Evolutionary conservation across 2,797 vertebrate genomes (phyloP).

Genomic region (Hemitrygon akajei): DNA sequence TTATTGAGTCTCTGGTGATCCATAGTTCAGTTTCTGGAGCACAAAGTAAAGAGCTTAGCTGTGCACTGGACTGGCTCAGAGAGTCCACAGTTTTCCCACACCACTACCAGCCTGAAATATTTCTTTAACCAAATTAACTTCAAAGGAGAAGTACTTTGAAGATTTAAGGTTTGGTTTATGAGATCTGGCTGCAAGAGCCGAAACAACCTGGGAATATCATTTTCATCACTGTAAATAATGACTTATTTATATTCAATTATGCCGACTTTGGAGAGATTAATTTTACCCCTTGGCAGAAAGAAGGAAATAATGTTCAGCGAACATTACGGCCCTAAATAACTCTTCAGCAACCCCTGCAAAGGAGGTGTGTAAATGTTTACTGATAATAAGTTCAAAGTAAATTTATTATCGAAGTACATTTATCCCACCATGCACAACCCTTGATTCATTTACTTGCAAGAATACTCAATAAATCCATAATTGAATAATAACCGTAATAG

Average conservation of each 20-base stretch:
- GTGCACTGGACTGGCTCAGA: background rate
- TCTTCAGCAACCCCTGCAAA: background rate
- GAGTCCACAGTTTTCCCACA: background rate
- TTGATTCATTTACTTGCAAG: too few species aligned
- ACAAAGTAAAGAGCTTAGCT: background rate
- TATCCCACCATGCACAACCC: too few species aligned
- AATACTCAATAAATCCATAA: too few species aligned
- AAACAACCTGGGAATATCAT: background rate
- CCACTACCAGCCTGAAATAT: background rate
- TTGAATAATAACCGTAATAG: too few species aligned
- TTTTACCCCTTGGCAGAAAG: background rate
- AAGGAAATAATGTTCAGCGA: background rate
- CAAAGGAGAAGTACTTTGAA: background rate
- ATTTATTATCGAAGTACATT: too few species aligned
- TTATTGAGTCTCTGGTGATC: background rate
- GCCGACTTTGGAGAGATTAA: background rate
- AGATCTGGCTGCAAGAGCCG: background rate
- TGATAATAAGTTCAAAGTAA: background rate
- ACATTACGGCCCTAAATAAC: too few species aligned
- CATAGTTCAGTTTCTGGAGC: background rate
- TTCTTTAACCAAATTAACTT: background rate
- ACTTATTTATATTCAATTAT: background rate
- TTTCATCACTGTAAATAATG: background rate
- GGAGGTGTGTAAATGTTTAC: background rate
- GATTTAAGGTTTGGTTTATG: background rate